A percentile compares a stretch with the other conserved stretches of the same genome.
Conservation (phyloP, 2,113 vertebrate species). For the Pycnonotus jocosus region DNA sequence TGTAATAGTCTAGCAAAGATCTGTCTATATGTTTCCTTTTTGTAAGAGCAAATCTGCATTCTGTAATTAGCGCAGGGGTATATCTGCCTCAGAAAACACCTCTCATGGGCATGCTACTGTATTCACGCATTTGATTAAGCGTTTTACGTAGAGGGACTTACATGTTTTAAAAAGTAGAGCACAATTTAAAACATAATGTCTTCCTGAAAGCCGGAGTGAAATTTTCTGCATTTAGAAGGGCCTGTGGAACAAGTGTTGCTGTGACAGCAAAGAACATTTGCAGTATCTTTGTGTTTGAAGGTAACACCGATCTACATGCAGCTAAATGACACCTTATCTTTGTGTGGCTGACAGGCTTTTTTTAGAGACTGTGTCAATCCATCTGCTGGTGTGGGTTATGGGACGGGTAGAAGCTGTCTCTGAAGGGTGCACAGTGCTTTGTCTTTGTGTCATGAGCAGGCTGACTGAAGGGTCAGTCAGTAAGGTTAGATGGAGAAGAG, state of each 20-base stretch:
- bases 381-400: not conserved
- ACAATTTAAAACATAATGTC: not conserved
- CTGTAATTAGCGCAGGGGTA: not conserved
- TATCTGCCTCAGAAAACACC: not conserved
- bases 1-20: not conserved
- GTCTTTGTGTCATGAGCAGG: not conserved
- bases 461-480: not conserved
- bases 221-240: not conserved
- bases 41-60: accelerated
- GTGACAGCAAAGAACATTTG: not conserved
- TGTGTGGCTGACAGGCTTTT: not conserved
- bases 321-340: not conserved
- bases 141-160: not conserved
- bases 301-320: not conserved
- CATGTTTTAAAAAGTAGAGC: not conserved
- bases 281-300: not conserved
- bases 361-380: not conserved
- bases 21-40: not conserved
- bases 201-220: not conserved
- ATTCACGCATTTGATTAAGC: not conserved
- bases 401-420: not conserved
- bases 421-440: not conserved
- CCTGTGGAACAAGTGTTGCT: not conserved
- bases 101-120: not conserved
- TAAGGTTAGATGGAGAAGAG: not conserved